phyloP scores from a whole-genome alignment of 2,113 vertebrate species.

The Saccopteryx bilineata region DNA sequence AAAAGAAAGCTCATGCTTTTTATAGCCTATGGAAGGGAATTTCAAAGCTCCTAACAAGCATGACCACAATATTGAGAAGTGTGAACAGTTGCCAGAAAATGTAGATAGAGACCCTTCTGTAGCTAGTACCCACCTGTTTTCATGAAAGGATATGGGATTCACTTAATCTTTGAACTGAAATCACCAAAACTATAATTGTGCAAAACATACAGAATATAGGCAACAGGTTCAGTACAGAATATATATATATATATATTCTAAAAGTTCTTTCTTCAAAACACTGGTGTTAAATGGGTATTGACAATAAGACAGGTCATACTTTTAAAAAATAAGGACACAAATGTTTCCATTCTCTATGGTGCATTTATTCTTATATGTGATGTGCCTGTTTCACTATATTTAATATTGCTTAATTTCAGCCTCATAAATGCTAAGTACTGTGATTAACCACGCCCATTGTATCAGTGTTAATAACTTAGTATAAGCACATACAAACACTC shows the following conservation, averaged over 20 bases:
- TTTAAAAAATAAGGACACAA: background rate
- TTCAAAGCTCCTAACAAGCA: background rate
- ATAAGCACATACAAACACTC: constrained; percentile 52
- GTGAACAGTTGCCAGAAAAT: constrained; percentile 4
- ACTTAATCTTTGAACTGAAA: constrained; percentile 42
- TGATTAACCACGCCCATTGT: background rate
- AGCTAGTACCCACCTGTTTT: background rate
- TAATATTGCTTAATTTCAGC: constrained; percentile 55
- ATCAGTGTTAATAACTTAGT: constrained; percentile 43
- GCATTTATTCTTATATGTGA: background rate
- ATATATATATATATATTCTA: background rate
- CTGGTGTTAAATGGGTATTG: background rate
- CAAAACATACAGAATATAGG: constrained; percentile 33
- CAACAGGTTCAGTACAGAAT: background rate
- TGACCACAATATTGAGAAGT: background rate
- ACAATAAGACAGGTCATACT: background rate
- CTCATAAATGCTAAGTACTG: constrained; percentile 29
- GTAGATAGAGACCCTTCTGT: background rate
- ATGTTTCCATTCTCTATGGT: background rate
- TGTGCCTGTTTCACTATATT: background rate
- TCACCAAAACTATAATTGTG: background rate
- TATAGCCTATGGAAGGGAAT: background rate
- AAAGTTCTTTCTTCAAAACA: constrained; percentile 43
- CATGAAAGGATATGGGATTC: constrained; percentile 1
- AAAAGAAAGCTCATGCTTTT: background rate